Conservation (phyloP, 2,888 invertebrate species). For the Campoplex nolae region DNA sequence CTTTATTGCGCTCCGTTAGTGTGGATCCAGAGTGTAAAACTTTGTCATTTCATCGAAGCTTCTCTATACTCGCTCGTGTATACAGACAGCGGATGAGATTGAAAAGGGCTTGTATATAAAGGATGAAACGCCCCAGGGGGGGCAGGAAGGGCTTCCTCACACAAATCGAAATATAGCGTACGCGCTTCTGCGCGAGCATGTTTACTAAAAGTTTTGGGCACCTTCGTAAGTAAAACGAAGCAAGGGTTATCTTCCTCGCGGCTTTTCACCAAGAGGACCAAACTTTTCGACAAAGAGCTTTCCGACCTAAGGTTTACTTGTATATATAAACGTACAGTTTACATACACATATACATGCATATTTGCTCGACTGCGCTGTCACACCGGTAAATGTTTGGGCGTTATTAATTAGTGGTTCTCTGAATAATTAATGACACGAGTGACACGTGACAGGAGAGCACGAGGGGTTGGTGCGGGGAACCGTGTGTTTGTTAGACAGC, state of each 20-base stretch:
- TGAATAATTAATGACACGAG: conserved; percentile 75
- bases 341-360: too few species aligned
- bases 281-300: conserved; percentile 78
- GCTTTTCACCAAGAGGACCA: conserved; percentile 45
- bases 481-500: not conserved
- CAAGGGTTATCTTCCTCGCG: conserved; percentile 64
- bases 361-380: conserved; percentile 67
- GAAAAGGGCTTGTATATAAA: conserved; percentile 57
- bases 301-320: conserved; percentile 67
- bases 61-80: conserved; percentile 33
- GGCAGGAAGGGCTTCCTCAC: conserved; percentile 36
- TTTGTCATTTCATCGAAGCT: conserved; percentile 70
- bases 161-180: conserved; percentile 43
- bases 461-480: not conserved
- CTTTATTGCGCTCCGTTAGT: conserved; percentile 65
- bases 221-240: conserved; percentile 70
- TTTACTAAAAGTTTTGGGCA: conserved; percentile 76
- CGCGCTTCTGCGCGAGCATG: not conserved
- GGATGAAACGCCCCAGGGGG: conserved; percentile 48
- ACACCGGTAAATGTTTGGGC: conserved; percentile 71
- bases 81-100: not conserved
- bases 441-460: not conserved
- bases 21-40: conserved; percentile 58
- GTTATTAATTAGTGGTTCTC: conserved; percentile 78
- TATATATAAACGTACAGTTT: conserved; percentile 2